Conservation (phyloP, 2,797 vertebrate genomes). For the Pseudomugil tenellus region DNA sequence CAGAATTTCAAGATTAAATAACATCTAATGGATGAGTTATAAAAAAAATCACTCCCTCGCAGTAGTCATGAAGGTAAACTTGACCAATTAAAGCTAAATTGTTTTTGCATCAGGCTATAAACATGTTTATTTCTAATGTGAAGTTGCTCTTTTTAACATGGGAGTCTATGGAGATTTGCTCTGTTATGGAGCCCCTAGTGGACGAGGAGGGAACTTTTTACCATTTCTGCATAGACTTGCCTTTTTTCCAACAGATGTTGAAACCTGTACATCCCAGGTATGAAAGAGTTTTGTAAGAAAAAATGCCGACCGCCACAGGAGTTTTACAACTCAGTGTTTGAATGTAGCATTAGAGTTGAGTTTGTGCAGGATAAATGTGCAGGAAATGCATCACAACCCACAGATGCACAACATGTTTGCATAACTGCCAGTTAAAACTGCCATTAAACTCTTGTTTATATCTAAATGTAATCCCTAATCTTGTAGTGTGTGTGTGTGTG, state of each 20-base stretch:
- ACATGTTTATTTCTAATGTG: too few relatives aligned
- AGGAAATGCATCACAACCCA: background rate
- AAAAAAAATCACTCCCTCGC: too few relatives aligned
- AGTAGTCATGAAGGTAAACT: too few relatives aligned
- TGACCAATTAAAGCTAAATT: too few relatives aligned
- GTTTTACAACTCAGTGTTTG: background rate
- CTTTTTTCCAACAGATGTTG: background rate
- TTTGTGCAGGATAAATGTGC: background rate
- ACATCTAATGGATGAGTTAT: too few relatives aligned
- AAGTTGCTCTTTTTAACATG: too few relatives aligned
- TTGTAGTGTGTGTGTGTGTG: slow-evolving; percentile 10
- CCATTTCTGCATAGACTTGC: too few relatives aligned
- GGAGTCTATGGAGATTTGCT: too few relatives aligned
- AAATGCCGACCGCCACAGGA: background rate
- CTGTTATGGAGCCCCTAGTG: too few relatives aligned
- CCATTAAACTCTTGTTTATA: background rate
- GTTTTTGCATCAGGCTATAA: too few relatives aligned
- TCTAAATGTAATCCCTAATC: slow-evolving; percentile 11
- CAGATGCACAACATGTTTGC: background rate
- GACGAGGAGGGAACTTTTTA: too few relatives aligned
- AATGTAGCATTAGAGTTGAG: background rate
- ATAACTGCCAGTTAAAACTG: background rate
- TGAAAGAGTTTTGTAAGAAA: background rate
- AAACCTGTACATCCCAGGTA: background rate
- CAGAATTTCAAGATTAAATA: too few relatives aligned